Evolutionary conservation across 1,140 invertebrate genomes (phyloP).

Genomic region (Cylas formicarius): DNA sequence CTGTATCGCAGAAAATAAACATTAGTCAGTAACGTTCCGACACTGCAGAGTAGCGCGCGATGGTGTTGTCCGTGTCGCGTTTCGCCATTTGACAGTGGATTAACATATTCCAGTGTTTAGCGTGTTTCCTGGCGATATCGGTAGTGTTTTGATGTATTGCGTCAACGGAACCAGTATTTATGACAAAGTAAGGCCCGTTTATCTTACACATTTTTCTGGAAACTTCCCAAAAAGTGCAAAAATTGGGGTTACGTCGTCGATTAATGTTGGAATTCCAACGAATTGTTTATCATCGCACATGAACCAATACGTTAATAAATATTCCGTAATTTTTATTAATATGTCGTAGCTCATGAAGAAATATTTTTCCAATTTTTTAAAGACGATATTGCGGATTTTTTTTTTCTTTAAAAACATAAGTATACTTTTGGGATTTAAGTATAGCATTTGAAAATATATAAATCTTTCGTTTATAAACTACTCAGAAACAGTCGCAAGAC

Average conservation of each 20-base stretch:
- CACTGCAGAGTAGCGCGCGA: background rate
- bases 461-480: no score
- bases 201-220: background rate
- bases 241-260: conserved; percentile 3
- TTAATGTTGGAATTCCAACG: background rate
- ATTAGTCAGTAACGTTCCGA: no score
- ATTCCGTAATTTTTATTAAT: no score
- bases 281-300: background rate
- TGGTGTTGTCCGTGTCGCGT: background rate
- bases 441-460: no score
- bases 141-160: conserved; percentile 26
- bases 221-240: background rate
- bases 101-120: conserved; percentile 10
- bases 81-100: background rate
- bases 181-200: conserved; percentile 18
- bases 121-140: conserved; percentile 4
- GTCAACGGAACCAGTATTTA: conserved; percentile 19
- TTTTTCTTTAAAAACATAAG: no score
- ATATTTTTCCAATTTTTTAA: no score
- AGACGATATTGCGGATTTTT: no score
- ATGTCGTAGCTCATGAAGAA: no score
- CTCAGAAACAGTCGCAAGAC: no score
- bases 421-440: no score
- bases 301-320: no score
- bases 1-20: conserved; percentile 4